Evolutionary conservation across 2,113 vertebrate species (phyloP), one percentile per base, ranked within the genome.

Genomic region (Mellivora capensis): DNA sequence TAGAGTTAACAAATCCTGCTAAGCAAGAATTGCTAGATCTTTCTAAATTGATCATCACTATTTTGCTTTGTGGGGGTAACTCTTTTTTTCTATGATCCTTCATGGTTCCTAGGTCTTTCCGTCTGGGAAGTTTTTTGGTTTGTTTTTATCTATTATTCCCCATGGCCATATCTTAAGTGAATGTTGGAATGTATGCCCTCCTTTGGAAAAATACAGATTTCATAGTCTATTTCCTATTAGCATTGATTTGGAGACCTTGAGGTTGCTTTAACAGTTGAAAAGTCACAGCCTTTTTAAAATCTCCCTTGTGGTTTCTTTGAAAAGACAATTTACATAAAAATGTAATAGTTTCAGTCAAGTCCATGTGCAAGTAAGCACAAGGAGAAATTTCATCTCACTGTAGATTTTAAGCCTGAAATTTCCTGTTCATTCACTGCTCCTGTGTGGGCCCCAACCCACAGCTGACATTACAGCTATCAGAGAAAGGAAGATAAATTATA

Each of bases 281-380:
- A 87, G 59, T 84, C 42, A 82, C 20, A 81, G 17, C 8, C 5
- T 52, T 93, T 84, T 47, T 47, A 34, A 89, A 81, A 44, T 76
- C 59, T 96, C 20, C 25, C 76, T 69, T 62, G 85, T 77, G 23
- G 37, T 79, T 83, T 44, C 80, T 88, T 79, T 80, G 54, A 77
- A 86, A 96, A 87, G n/a, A 71, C 47, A 79, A 72, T 57, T 90
- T 91, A 67, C 27, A 64, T 83, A 54, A 83, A 95, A 96, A 82
- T 83, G 49, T 49, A 62, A 13, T 82, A 49, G 80, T 62, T 44
- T 39, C 39, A 83, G 81, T 95, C 54, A 71, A n/a, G 72, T 57
- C 27, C 52, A 62, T 91, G 11, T 79, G 21, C n/a, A 82, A 59
- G 44, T 93, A 77, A 61, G 23, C 8, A 87, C 20, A 82, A 89